Base-by-base conservation (phyloP, 2,797 vertebrate genomes). In the Saxicola maurus region DNA sequence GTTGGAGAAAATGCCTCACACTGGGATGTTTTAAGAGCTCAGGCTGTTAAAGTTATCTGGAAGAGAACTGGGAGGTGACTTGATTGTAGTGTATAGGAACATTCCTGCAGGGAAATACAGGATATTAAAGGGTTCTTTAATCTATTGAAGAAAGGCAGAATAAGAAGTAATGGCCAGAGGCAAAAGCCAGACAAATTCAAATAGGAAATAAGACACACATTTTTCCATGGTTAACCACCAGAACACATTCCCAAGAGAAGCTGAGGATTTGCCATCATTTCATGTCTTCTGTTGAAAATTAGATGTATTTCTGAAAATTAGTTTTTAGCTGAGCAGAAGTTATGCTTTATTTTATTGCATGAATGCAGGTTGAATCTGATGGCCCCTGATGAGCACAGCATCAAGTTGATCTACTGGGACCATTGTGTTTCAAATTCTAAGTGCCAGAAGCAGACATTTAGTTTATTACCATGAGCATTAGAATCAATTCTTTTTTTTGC, bases 91-190 rank as follows among this genome's bases (percentile, higher is more conserved):
- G 11, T 49, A 49, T n/a, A 93, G 76, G 56, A 95, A 92, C 46
- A 88, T 76, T 91, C 86, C 87, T 88, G 75, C 15, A 42, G 42
- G 75, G 48, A 93, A 79, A 76, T 90, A 42, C 60, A 87, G 81
- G 82, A 76, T 93, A 86, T 93, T 90, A 92, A 94, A 91, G 64
- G 42, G 30, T 40, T 95, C 87, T 93, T 95, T 92, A 89, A 91
- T 94, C 91, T 89, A 10, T 56, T 89, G 66, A 89, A 95, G 74
- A 93, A 91, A 91, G 23, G 81, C 77, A 46, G 79, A 89, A 90
- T 79, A 90, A 93, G 76, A 93, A 69, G 56, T 62, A 82, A 81
- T 73, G 77, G 60, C 94, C 19, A 3, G 83, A 92, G 78, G 92
- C 87, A 85, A 89, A 80, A 91, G 35, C 35, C 76, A 91, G 90